These are phyloP conservation scores for Eriosoma lanigerum DNA, from an alignment of 1,140 invertebrate genomes.

Conservation along the genomic window DNA sequence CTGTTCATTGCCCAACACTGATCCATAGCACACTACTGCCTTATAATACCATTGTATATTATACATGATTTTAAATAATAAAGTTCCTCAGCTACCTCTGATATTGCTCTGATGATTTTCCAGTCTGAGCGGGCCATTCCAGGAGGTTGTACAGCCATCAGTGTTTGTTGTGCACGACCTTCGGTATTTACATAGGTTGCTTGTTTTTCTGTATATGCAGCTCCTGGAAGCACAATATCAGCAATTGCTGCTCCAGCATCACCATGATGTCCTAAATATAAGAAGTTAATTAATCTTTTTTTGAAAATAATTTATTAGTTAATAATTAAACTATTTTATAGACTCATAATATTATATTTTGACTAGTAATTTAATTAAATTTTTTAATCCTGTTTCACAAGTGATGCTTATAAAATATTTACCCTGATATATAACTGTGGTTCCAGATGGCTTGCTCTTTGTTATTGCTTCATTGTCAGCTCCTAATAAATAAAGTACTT, in stretches of 20 bases:
- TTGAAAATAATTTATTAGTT: conserved; percentile 25
- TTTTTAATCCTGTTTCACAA: no score
- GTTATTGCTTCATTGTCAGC: conserved; percentile 85
- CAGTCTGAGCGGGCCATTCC: conserved; percentile 94
- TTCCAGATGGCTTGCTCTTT: conserved; percentile 75
- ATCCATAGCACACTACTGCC: no score
- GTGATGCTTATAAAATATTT: not conserved
- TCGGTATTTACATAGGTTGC: conserved; percentile 97
- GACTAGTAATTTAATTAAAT: no score
- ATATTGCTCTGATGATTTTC: conserved; percentile 93
- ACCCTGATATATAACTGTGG: conserved; percentile 92
- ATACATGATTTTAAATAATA: no score
- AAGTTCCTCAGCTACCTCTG: no score
- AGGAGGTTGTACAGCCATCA: conserved; percentile 87
- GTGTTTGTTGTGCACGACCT: conserved; percentile 92
- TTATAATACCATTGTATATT: no score
- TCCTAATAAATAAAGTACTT: conserved; percentile 87
- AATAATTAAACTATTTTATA: no score
- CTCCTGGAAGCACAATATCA: conserved; percentile 91
- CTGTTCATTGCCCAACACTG: no score
- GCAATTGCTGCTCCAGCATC: conserved; percentile 90
- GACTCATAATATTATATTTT: no score
- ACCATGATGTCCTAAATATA: conserved; percentile 85
- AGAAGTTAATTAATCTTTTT: not conserved
- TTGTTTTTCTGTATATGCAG: conserved; percentile 98